Conservation (phyloP, 2,113 vertebrate genomes). For the Ginglymostoma cirratum region DNA sequence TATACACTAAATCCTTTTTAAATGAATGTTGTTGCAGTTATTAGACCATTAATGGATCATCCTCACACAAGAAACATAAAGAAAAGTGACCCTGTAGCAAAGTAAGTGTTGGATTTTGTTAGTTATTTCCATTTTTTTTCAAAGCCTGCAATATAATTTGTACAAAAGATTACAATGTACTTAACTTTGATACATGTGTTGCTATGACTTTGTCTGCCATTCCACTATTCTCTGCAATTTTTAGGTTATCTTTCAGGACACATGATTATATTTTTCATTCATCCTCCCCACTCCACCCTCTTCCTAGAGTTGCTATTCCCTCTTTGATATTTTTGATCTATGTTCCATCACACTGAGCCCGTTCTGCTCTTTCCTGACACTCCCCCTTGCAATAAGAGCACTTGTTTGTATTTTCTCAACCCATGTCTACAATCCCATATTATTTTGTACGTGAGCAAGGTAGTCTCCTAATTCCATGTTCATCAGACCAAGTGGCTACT, state of each 20-base stretch:
- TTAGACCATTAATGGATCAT: constrained; percentile 55
- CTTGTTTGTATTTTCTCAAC: neutral
- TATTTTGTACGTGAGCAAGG: neutral
- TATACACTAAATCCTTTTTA: neutral
- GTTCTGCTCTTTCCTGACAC: neutral
- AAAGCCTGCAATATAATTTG: neutral
- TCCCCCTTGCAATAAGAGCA: neutral
- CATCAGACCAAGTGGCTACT: neutral
- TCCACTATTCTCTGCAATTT: neutral
- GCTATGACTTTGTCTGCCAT: neutral
- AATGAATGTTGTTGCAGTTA: constrained; percentile 51
- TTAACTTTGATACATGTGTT: neutral
- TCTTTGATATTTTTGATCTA: neutral
- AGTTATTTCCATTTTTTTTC: neutral
- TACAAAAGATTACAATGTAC: neutral
- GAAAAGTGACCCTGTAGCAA: constrained; percentile 64
- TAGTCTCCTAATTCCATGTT: neutral
- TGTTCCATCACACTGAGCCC: neutral
- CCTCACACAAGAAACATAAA: constrained; percentile 53
- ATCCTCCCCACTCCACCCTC: neutral
- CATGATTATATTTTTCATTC: neutral
- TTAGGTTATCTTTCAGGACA: neutral
- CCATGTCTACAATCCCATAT: neutral
- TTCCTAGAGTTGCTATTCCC: neutral
- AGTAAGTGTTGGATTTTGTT: constrained; percentile 47